Evolutionary conservation across 2,113 vertebrate genomes (phyloP).

Genomic region (Lepisosteus osseus): DNA sequence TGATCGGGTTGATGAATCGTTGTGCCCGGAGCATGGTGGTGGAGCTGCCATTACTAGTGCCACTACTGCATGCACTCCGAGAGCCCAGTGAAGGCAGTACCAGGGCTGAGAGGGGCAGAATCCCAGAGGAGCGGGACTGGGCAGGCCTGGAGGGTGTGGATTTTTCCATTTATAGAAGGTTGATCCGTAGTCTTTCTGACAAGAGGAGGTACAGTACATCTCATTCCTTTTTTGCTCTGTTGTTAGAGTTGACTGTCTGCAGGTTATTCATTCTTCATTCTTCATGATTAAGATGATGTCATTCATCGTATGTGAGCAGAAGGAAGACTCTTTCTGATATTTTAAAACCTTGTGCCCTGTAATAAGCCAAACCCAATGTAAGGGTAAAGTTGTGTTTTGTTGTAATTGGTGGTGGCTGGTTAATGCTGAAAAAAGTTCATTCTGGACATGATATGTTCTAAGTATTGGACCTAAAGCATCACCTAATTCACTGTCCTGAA

Average conservation of each 20-base stretch:
- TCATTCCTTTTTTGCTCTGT: background rate
- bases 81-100: constrained; percentile 13
- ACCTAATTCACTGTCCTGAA: too few species aligned
- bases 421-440: too few species aligned
- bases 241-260: background rate
- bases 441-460: too few species aligned
- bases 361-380: too few species aligned
- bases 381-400: too few species aligned
- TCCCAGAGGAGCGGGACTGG: constrained; percentile 45
- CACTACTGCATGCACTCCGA: constrained; percentile 46
- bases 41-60: constrained; percentile 56
- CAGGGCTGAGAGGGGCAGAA: constrained; percentile 15
- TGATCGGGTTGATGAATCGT: constrained; percentile 46
- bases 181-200: accelerated
- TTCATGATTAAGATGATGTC: background rate
- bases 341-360: too few species aligned
- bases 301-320: background rate
- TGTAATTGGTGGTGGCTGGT: too few species aligned
- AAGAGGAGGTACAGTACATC: constrained; percentile 48
- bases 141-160: background rate
- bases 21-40: constrained; percentile 7
- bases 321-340: background rate
- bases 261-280: background rate
- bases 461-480: too few species aligned
- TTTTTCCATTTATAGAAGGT: constrained; percentile 41